Evolutionary conservation across 1,140 invertebrate genomes (phyloP).

Genomic region (Rhyacophila brunnea): DNA sequence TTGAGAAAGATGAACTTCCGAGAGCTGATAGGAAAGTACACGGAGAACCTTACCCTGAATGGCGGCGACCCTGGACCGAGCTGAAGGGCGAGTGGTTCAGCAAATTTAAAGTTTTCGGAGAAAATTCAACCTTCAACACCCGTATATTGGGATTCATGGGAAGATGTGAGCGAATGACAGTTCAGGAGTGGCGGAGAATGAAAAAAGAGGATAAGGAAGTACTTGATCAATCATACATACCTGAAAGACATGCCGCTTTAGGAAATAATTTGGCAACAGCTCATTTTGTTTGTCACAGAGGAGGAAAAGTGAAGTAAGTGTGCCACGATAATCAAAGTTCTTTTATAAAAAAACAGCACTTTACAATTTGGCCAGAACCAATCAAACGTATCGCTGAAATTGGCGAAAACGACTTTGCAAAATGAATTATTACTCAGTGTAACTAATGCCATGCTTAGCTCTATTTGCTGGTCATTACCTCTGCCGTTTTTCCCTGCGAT

Average conservation of each 20-base stretch:
- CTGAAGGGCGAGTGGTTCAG: conserved; percentile 43
- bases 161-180: neutral
- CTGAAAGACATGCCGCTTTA: conserved; percentile 40
- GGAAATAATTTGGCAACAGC: conserved; percentile 46
- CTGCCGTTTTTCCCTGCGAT: too few relatives aligned
- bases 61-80: conserved; percentile 46
- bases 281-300: conserved; percentile 46
- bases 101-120: conserved; percentile 42
- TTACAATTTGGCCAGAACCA: too few relatives aligned
- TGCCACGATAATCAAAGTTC: too few relatives aligned
- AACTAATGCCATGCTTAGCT: too few relatives aligned
- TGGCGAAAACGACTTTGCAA: too few relatives aligned
- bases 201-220: conserved; percentile 47
- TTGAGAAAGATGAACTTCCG: too few relatives aligned
- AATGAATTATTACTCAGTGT: too few relatives aligned
- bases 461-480: too few relatives aligned
- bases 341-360: too few relatives aligned
- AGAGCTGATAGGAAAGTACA: conserved; percentile 19
- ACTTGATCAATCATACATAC: conserved; percentile 41
- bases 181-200: conserved; percentile 39
- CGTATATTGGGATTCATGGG: conserved; percentile 3
- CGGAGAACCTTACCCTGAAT: conserved; percentile 43
- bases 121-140: neutral
- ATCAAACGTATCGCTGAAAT: too few relatives aligned
- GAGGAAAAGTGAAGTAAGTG: conserved; percentile 43